A percentile compares a stretch with the other conserved stretches of the same genome.
phyloP scores from a whole-genome alignment of 2,113 vertebrate species.

The Triplophysa tibetana region DNA sequence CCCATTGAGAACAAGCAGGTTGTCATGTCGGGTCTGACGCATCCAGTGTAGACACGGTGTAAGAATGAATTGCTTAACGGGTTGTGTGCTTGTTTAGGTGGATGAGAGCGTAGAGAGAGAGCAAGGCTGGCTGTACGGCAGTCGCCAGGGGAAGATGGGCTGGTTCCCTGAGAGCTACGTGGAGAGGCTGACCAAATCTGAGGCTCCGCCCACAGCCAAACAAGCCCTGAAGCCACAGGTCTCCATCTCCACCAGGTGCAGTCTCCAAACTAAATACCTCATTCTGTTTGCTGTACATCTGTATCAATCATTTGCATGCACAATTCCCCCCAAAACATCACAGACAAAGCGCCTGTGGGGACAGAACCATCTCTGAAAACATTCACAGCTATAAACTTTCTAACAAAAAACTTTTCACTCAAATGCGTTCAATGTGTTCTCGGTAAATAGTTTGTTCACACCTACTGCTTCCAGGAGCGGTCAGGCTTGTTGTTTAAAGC shows the following conservation, averaged over 20 bases:
- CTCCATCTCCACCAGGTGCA: slow-evolving; percentile 70
- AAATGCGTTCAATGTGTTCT: not conserved
- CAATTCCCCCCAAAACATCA: not conserved
- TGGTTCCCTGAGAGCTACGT: slow-evolving; percentile 98
- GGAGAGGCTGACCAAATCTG: slow-evolving; percentile 75
- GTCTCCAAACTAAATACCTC: not conserved
- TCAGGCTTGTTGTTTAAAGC: too few relatives aligned
- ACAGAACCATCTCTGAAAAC: not conserved
- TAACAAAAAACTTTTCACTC: not conserved
- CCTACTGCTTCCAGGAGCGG: not conserved
- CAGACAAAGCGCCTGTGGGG: slow-evolving; percentile 15
- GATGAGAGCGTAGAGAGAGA: slow-evolving; percentile 87
- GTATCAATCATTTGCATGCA: not conserved
- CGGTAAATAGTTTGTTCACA: not conserved
- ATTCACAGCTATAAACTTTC: slow-evolving; percentile 17
- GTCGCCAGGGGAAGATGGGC: slow-evolving; percentile 83
- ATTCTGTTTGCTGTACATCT: not conserved
- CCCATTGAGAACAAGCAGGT: too few relatives aligned
- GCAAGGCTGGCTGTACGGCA: slow-evolving; percentile 92
- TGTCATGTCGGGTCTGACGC: too few relatives aligned
- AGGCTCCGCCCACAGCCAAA: slow-evolving; percentile 73
- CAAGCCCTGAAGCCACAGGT: slow-evolving; percentile 83
- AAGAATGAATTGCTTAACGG: not conserved
- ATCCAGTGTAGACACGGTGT: not conserved
- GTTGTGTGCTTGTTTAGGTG: slow-evolving; percentile 74